Evolutionary conservation across 1,140 invertebrate species (phyloP), one percentile per base, ranked within the genome.

Genomic region (Drosophila nikananu): DNA sequence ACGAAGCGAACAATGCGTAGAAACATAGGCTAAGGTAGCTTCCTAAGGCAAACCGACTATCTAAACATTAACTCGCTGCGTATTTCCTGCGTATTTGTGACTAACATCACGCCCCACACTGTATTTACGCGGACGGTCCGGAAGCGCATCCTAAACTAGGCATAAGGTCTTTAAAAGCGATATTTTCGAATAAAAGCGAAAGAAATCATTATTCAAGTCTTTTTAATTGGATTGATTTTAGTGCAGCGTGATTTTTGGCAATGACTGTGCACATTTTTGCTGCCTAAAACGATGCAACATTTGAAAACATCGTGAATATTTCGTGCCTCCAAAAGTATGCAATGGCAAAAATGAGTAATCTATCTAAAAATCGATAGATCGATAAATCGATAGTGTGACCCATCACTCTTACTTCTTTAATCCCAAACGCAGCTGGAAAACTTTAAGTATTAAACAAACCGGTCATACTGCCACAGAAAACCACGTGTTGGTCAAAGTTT

Each of bases 111-210:
- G 35, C 32, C 35, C 35, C 51, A 35, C 39, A 46, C 21, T 37
- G 61, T 58, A 68, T 39, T 30, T n/a, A 51, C 17, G 12, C 27
- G 12, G 12, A 27, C n/a, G 51, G 5, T 13, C 19, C 19, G 17
- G 25, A n/a, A 39, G 48, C 35, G 42, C 67, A 73, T 73, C 70
- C 70, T 73, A 61, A 49, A 42, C 39, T 72, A 52, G 23, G 8
- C 13, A 17, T 72, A 72, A 73, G 70, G 13, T n/a, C 35, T 27
- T 35, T 19, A 8, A 35, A 42, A 27, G 5, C 30, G 7, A 5
- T 27, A 19, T 52, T 52, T 66, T 54, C n/a, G 5, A 42, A 44
- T 67, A 27, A 30, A 21, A 32, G 23, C 1, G 2, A 3, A 21
- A 21, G 15, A 23, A 21, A 21, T 37, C 4, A 4, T 5, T 5